Evolutionary conservation across 37 sponge, comb jelly and placozoan genomes (phyloP), one percentile per base, ranked within the genome.

Genomic region (Corticium candelabrum): DNA sequence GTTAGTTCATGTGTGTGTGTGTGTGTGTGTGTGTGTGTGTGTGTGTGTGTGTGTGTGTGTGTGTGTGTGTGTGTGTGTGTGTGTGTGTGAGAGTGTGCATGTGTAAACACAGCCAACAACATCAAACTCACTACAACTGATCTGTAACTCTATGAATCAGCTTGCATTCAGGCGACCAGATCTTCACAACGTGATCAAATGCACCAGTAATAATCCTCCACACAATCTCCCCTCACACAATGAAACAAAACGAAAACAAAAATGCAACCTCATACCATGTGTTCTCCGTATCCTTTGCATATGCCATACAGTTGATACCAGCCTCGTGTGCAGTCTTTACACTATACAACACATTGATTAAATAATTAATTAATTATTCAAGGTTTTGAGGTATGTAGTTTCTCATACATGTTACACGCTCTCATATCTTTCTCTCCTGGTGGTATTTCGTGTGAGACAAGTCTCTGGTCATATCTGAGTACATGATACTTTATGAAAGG

Each of bases 141-240:
- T 39, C 4, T 68, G 69, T 69, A 32, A 90, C 69, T 41, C 40
- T 38, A 35, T 74, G 76, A 15, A 91, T 35, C 1, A 41, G 79
- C 40, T 85, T 91, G 3, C 89, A 86, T 40, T 91, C 92, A 0
- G 38, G 40, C 0, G 92, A 82, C 92, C 92, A 91, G 0, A 91
- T 43, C 82, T 91, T 91, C 1, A 80, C 81, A 39, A 29, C 77
- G 38, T 83, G 38, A 82, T 91, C 92, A 71, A 91, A 85, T 1
- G 92, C 87, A 39, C 92, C 92, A 33, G 89, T 91, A 0, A 69
- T 78, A 21, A 91, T 5, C 92, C 92, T 90, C 62, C 21, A 78
- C 0, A 74, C 3, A 29, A 30, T 74, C 73, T n/a, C n/a, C 7
- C 73, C n/a, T 70, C 5, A 1, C 75, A 2, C n/a, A n/a, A n/a